These are phyloP conservation scores for Epinotia bilunana DNA, from an alignment of 2,888 invertebrate genomes.

Conservation along the genomic window DNA sequence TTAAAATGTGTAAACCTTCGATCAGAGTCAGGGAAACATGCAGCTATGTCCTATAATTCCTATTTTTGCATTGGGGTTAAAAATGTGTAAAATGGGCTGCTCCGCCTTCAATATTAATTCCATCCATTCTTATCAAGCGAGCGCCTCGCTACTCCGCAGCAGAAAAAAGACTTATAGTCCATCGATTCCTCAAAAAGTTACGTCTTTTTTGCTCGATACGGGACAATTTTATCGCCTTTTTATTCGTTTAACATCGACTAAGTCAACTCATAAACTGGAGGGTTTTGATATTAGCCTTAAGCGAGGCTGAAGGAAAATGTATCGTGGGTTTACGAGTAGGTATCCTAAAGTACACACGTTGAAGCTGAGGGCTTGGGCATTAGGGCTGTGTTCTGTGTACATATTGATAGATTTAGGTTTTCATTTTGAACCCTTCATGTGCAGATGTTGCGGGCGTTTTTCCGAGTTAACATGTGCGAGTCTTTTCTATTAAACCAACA, in stretches of 20 bases:
- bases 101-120: constrained; percentile 28
- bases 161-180: neutral
- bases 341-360: constrained; percentile 29
- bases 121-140: constrained; percentile 33
- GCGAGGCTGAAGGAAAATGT: constrained; percentile 30
- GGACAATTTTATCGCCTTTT: constrained; percentile 19
- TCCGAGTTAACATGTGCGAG: neutral
- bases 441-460: neutral
- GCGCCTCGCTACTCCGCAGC: neutral
- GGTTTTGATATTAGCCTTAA: constrained; percentile 34
- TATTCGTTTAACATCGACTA: constrained; percentile 40
- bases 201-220: neutral
- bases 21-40: neutral
- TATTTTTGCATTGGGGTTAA: neutral
- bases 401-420: neutral
- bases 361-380: neutral
- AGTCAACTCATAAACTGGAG: constrained; percentile 41
- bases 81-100: constrained; percentile 16
- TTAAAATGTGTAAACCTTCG: too few species aligned
- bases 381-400: neutral
- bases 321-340: constrained; percentile 5
- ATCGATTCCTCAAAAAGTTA: neutral
- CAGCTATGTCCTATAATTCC: neutral
- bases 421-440: neutral
- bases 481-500: neutral